Evolutionary conservation across 2,113 vertebrate species (phyloP).

Genomic region (Glaucomys volans): DNA sequence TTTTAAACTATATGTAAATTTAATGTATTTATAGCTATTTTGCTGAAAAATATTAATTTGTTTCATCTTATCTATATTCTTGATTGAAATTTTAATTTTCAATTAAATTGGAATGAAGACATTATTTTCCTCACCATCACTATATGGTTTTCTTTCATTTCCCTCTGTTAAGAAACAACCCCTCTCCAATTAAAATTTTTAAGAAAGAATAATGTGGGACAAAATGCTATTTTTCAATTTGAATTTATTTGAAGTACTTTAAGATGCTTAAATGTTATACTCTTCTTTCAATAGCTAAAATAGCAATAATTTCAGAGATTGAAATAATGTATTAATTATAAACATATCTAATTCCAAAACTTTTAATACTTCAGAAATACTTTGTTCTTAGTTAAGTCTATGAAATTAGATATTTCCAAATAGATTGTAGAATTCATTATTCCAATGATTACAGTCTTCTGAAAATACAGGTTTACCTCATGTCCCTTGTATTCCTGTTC

Average conservation of each 20-base stretch:
- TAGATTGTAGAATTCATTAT: neutral
- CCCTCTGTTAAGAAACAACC: neutral
- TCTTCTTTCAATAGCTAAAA: neutral
- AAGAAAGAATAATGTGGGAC: neutral
- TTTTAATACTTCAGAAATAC: neutral
- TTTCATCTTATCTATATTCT: neutral
- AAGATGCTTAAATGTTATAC: neutral
- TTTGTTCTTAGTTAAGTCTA: neutral
- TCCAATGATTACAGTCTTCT: neutral
- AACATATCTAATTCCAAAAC: neutral
- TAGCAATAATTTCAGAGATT: neutral
- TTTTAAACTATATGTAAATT: neutral
- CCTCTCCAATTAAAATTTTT: neutral
- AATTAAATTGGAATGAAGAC: neutral
- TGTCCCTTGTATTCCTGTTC: neutral
- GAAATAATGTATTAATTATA: neutral
- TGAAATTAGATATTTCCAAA: neutral
- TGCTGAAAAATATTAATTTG: neutral
- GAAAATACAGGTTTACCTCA: neutral
- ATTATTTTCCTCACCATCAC: neutral
- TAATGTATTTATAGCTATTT: neutral
- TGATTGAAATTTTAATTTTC: constrained; percentile 15
- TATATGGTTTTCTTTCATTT: neutral
- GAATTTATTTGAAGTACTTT: neutral
- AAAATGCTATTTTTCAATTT: neutral